Conservation (phyloP, 2,113 vertebrate genomes). For the Lanius collurio region DNA sequence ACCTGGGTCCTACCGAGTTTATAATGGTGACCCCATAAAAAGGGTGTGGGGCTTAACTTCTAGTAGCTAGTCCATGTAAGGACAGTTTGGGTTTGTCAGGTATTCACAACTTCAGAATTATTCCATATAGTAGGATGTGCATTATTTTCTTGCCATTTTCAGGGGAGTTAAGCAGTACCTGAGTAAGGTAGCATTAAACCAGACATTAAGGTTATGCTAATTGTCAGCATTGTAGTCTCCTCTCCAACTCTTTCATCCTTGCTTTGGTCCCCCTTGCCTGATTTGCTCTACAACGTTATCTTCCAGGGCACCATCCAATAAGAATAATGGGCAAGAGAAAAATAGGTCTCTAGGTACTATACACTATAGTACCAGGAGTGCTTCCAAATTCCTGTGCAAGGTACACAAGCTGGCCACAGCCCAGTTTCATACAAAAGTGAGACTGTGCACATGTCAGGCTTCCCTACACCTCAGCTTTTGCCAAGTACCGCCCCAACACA, state of each 20-base stretch:
- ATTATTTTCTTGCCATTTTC: background rate
- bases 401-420: background rate
- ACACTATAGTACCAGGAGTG: background rate
- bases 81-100: background rate
- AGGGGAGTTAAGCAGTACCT: background rate
- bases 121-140: background rate
- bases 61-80: background rate
- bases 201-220: background rate
- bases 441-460: conserved; percentile 4
- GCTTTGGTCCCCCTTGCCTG: background rate
- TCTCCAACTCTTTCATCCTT: background rate
- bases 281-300: background rate
- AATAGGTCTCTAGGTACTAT: background rate
- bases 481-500: background rate
- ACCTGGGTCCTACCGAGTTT: conserved; percentile 44
- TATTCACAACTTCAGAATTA: background rate
- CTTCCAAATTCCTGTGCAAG: conserved; percentile 27
- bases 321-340: background rate
- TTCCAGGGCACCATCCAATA: background rate
- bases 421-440: background rate
- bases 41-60: background rate
- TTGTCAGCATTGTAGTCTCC: background rate
- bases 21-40: conserved; percentile 8
- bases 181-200: background rate
- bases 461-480: background rate